Percentiles rank a stretch among this genome's conserved stretches.
Evolutionary conservation across 2,888 invertebrate species (phyloP).

Genomic region (Noctuana brunneofusca): DNA sequence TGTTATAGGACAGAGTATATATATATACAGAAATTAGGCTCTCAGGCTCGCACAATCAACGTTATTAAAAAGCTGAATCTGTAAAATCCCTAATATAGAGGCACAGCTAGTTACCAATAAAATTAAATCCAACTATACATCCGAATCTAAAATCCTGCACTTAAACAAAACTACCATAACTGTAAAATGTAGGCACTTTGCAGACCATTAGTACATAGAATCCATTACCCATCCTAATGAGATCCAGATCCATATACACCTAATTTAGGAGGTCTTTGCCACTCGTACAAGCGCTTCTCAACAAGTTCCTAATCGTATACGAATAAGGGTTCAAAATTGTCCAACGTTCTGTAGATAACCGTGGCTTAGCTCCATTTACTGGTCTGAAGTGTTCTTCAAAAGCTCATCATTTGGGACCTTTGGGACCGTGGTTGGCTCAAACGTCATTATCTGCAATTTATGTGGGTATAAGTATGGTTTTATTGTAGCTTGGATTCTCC

Average conservation of each 20-base stretch:
- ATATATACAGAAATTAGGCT: no score
- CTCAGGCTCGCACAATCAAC: background rate
- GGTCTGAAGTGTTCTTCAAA: conserved; percentile 50
- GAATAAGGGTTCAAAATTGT: background rate
- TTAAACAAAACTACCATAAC: background rate
- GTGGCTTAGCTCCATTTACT: conserved; percentile 42
- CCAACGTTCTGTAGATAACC: background rate
- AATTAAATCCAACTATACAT: no score
- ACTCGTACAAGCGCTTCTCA: background rate
- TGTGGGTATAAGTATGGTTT: conserved; percentile 56
- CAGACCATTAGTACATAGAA: background rate
- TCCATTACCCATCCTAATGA: background rate
- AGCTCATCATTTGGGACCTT: conserved; percentile 52
- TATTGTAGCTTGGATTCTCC: conserved; percentile 53
- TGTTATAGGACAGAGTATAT: no score
- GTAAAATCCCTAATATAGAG: background rate
- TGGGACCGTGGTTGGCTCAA: conserved; percentile 50
- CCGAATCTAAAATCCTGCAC: background rate
- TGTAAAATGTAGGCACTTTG: background rate
- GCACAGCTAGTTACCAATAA: no score
- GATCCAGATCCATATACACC: background rate
- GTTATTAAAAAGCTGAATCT: background rate
- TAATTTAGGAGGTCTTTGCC: background rate
- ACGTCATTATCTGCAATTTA: conserved; percentile 61
- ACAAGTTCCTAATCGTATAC: background rate